Conservation (phyloP, 2,888 invertebrate species). For the Xylota sylvarum region DNA sequence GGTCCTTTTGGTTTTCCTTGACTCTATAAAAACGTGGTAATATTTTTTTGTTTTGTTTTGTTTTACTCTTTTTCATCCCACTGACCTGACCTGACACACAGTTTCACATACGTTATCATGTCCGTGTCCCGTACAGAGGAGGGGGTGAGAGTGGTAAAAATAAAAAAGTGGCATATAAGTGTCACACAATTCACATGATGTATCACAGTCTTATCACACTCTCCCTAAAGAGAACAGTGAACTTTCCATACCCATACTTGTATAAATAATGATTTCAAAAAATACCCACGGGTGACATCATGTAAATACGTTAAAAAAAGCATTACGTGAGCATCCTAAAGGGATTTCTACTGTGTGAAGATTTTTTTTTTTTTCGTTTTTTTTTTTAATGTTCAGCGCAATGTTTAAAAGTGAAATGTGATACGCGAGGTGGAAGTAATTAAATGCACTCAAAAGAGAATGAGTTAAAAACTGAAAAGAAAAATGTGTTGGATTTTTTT, state of each 20-base stretch:
- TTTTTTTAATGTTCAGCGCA: constrained; percentile 19
- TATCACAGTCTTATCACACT: constrained; percentile 73
- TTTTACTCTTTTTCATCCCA: constrained; percentile 42
- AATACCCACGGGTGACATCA: constrained; percentile 64
- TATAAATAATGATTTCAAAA: constrained; percentile 48
- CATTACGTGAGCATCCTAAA: constrained; percentile 25
- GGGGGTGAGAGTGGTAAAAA: constrained; percentile 34
- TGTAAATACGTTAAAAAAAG: constrained; percentile 41
- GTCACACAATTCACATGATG: constrained; percentile 75
- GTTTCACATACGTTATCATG: constrained; percentile 39
- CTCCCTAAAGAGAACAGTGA: constrained; percentile 75
- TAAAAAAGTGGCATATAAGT: constrained; percentile 67
- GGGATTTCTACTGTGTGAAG: constrained; percentile 26
- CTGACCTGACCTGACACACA: constrained; percentile 71
- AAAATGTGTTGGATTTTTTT: neutral
- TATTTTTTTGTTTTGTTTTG: constrained; percentile 28
- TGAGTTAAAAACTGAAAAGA: neutral
- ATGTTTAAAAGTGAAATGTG: constrained; percentile 62
- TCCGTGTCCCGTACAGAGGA: constrained; percentile 2
- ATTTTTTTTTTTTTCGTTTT: too few species aligned
- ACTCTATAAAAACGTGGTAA: constrained; percentile 34
- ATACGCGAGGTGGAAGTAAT: constrained; percentile 45
- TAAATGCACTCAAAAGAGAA: constrained; percentile 44
- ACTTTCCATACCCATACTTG: constrained; percentile 44
- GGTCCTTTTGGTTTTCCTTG: constrained; percentile 16